phyloP scores from a whole-genome alignment of 2,113 vertebrate species.

The Canis aureus region DNA sequence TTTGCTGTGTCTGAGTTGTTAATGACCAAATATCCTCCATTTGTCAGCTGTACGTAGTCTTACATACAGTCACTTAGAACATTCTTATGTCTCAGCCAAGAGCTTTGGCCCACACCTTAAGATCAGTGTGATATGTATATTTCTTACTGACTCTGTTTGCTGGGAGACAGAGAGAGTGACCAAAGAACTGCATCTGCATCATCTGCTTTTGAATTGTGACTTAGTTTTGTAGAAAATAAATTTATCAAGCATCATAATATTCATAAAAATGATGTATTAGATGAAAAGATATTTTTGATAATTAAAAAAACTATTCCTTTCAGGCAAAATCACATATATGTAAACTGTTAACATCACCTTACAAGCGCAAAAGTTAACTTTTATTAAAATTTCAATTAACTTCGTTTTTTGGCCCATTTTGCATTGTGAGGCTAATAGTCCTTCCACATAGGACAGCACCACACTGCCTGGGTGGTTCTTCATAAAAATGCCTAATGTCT shows the following conservation, averaged over 20 bases:
- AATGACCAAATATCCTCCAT: not conserved
- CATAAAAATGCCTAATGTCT: not conserved
- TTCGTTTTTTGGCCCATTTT: not conserved
- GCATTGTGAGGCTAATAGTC: not conserved
- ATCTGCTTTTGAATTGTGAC: slow-evolving; percentile 32
- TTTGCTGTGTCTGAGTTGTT: not conserved
- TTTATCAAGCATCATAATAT: not conserved
- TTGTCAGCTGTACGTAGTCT: not conserved
- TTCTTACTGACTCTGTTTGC: not conserved
- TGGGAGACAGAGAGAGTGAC: not conserved
- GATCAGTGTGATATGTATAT: not conserved
- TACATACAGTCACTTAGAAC: not conserved
- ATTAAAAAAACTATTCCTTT: slow-evolving; percentile 32
- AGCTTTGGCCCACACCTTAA: slow-evolving; percentile 14
- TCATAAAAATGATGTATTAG: not conserved
- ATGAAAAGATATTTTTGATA: slow-evolving; percentile 1
- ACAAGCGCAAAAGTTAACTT: not conserved
- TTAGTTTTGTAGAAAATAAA: slow-evolving; percentile 44
- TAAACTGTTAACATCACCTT: not conserved
- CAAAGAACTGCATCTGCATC: not conserved
- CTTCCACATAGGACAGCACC: not conserved
- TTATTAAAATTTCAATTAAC: not conserved
- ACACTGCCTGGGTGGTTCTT: not conserved
- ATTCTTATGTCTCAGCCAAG: not conserved
- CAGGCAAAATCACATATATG: not conserved